Percentiles rank a stretch among this genome's conserved stretches.
Evolutionary conservation across 2,888 invertebrate genomes (phyloP).

Genomic region (Xestobium rufovillosum): DNA sequence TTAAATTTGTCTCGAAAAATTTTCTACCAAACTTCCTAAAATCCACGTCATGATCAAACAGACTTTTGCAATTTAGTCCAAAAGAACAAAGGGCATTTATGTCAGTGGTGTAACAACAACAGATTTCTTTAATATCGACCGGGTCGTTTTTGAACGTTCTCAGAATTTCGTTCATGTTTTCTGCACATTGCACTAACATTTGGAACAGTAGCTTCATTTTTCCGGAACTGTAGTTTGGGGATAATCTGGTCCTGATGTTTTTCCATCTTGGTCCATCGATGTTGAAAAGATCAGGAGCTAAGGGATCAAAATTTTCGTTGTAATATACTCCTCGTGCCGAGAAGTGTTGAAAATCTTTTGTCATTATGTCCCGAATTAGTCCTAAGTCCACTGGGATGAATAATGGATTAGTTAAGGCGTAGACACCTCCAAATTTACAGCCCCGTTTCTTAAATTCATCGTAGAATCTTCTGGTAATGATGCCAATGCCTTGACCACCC

Average conservation of each 20-base stretch:
- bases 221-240: not conserved
- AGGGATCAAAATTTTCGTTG: not conserved
- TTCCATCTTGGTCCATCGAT: not conserved
- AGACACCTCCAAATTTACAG: conserved; percentile 13
- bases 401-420: not conserved
- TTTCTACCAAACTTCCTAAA: conserved; percentile 1
- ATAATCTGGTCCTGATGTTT: conserved; percentile 1
- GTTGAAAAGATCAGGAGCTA: not conserved
- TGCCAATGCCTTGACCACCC: conserved; percentile 4
- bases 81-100: not conserved
- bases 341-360: conserved; percentile 1
- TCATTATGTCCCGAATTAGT: not conserved
- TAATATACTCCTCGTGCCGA: not conserved
- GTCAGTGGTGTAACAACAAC: conserved; percentile 1
- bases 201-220: not conserved
- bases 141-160: too few relatives aligned
- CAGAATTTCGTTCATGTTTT: too few relatives aligned
- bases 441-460: conserved; percentile 16
- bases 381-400: not conserved
- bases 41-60: not conserved
- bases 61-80: not conserved
- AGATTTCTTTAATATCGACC: conserved; percentile 1
- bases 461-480: conserved; percentile 11
- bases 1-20: not conserved
- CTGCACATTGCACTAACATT: not conserved